phyloP scores from a whole-genome alignment of 2,888 invertebrate genomes.

The Dryocosmus kuriphilus region DNA sequence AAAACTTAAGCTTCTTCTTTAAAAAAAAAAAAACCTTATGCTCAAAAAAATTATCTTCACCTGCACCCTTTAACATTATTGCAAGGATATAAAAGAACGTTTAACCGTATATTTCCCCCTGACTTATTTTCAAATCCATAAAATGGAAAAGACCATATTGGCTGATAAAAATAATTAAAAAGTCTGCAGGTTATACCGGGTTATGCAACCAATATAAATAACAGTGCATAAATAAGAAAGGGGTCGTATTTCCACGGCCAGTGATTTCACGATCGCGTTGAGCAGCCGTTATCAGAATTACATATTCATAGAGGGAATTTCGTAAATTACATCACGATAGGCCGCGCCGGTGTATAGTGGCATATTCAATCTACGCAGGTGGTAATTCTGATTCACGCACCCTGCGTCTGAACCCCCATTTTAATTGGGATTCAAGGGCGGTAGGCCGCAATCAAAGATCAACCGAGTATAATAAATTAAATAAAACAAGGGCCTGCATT shows the following conservation, averaged over 20 bases:
- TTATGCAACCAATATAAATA: background rate
- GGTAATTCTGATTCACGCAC: slow-evolving; percentile 30
- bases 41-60: no score
- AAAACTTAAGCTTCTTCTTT: no score
- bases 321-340: slow-evolving; percentile 13
- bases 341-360: background rate
- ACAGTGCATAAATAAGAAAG: background rate
- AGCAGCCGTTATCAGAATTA: slow-evolving; percentile 31
- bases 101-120: background rate
- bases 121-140: background rate
- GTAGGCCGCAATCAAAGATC: background rate
- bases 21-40: no score
- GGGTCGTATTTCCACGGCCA: slow-evolving; percentile 32
- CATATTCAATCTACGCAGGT: slow-evolving; percentile 32
- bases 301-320: slow-evolving; percentile 33
- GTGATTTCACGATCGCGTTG: slow-evolving; percentile 23
- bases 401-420: background rate
- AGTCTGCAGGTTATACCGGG: background rate
- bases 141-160: background rate
- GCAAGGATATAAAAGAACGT: background rate
- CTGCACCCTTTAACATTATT: slow-evolving; percentile 7
- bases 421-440: slow-evolving; percentile 20
- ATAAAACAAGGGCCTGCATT: background rate
- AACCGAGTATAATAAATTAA: background rate
- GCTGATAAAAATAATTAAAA: background rate